Conservation (phyloP, 2,888 invertebrate genomes). For the Dasypolia templi region DNA sequence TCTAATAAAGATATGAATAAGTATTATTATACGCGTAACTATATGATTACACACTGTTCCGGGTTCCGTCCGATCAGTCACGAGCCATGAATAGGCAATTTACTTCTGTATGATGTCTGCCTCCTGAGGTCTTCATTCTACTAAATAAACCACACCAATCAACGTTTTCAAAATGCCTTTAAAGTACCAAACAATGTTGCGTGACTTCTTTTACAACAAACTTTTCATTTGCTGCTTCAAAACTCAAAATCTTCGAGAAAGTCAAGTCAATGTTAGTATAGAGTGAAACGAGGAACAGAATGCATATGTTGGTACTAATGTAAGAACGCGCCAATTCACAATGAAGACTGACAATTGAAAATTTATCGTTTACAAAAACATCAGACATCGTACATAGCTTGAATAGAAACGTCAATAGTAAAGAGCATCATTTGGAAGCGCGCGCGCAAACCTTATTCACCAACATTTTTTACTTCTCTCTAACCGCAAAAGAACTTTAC, state of each 20-base stretch:
- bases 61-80: conserved; percentile 67
- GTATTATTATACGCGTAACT: conserved; percentile 73
- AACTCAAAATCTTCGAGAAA: conserved; percentile 21
- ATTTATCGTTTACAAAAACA: conserved; percentile 86
- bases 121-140: conserved; percentile 70
- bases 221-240: conserved; percentile 31
- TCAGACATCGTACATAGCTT: conserved; percentile 77
- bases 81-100: conserved; percentile 81
- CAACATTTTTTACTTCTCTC: conserved; percentile 47
- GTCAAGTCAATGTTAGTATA: background rate
- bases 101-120: conserved; percentile 72
- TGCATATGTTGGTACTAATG: conserved; percentile 60
- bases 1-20: conserved; percentile 60
- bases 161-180: conserved; percentile 71
- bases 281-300: conserved; percentile 21
- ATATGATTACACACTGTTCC: conserved; percentile 79
- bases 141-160: conserved; percentile 73
- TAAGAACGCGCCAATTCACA: conserved; percentile 79
- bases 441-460: conserved; percentile 71
- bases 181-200: conserved; percentile 67
- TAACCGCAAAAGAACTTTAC: conserved; percentile 50
- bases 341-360: conserved; percentile 81
- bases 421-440: conserved; percentile 82
- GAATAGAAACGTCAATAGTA: conserved; percentile 85
- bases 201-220: conserved; percentile 44